phyloP scores from a whole-genome alignment of 1,140 invertebrate genomes.

The Drosophila sp. region DNA sequence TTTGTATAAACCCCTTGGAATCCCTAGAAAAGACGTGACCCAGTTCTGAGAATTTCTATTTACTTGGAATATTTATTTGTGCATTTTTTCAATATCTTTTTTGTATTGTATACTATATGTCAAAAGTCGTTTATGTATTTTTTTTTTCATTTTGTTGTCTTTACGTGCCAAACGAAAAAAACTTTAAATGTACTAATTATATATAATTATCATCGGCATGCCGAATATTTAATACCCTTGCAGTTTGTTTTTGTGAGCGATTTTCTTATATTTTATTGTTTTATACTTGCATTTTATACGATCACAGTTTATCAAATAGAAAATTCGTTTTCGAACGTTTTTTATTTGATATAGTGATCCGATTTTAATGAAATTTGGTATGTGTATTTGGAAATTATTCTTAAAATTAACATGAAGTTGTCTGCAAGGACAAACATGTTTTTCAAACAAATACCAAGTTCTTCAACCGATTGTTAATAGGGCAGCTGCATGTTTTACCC shows the following conservation, averaged over 20 bases:
- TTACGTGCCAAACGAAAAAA: slow-evolving; percentile 36
- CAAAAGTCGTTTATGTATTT: slow-evolving; percentile 14
- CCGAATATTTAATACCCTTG: slow-evolving; percentile 4
- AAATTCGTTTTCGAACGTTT: no score
- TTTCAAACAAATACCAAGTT: no score
- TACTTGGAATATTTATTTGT: slow-evolving; percentile 9
- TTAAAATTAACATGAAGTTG: no score
- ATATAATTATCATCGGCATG: not conserved
- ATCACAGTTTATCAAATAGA: no score
- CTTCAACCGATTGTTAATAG: no score
- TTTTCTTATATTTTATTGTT: not conserved
- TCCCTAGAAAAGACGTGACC: slow-evolving; percentile 10
- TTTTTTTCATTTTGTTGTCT: slow-evolving; percentile 11
- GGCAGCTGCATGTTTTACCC: no score
- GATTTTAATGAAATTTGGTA: no score
- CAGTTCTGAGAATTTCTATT: slow-evolving; percentile 15
- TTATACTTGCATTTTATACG: not conserved
- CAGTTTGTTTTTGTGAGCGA: not conserved
- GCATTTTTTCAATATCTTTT: slow-evolving; percentile 9
- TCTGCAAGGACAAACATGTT: no score
- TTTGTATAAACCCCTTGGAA: slow-evolving; percentile 4
- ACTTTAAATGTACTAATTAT: slow-evolving; percentile 3
- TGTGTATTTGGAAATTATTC: no score
- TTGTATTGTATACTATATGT: slow-evolving; percentile 27
- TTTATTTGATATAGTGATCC: no score